A percentile compares a stretch with the other conserved stretches of the same genome.
Conservation (phyloP, 1,140 invertebrate genomes). For the Ips nitidus region DNA sequence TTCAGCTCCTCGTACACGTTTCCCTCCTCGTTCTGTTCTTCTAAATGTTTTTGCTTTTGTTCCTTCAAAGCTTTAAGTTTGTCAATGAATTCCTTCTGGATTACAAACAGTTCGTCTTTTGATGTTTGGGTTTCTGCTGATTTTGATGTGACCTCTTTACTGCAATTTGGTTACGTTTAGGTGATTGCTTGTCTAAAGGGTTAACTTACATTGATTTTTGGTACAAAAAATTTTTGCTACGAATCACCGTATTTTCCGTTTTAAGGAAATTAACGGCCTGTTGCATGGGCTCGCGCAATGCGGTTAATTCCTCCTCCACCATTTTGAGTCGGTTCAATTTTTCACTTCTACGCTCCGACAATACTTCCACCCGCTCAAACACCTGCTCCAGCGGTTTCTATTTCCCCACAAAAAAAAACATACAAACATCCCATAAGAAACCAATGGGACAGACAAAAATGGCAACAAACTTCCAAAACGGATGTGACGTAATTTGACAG, state of each 20-base stretch:
- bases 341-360: conserved; percentile 79
- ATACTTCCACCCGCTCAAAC: conserved; percentile 71
- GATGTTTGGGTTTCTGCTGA: conserved; percentile 36
- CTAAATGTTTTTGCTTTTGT: conserved; percentile 42
- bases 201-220: conserved; percentile 69
- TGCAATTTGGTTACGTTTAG: conserved; percentile 32
- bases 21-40: conserved; percentile 40
- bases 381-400: conserved; percentile 82
- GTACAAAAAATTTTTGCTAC: conserved; percentile 67
- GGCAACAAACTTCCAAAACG: too few relatives aligned
- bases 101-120: conserved; percentile 41
- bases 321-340: conserved; percentile 88
- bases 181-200: not conserved
- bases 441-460: too few relatives aligned
- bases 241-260: conserved; percentile 73
- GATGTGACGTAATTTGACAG: too few relatives aligned
- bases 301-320: conserved; percentile 87
- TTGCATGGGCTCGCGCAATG: conserved; percentile 82
- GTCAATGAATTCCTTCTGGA: conserved; percentile 45
- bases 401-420: conserved; percentile 17
- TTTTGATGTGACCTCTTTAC: conserved; percentile 41
- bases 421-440: conserved; percentile 8
- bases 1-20: conserved; percentile 61
- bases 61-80: conserved; percentile 40
- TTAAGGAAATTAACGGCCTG: conserved; percentile 83